These are phyloP conservation scores for Paradoxurus hermaphroditus DNA, from an alignment of 2,113 vertebrate genomes.

Conservation along the genomic window DNA sequence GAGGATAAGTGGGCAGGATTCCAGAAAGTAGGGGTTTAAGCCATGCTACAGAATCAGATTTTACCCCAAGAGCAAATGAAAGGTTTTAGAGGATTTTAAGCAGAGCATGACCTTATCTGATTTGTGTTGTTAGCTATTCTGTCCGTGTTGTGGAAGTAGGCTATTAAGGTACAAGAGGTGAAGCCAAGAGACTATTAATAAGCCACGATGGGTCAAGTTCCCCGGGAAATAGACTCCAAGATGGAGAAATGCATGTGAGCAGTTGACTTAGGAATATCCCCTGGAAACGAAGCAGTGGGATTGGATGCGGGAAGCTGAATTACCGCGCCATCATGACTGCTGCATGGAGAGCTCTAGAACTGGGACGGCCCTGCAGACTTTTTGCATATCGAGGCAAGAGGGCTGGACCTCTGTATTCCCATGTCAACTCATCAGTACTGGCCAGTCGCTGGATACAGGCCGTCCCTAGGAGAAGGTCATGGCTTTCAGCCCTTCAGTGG, in stretches of 20 bases:
- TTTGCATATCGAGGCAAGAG: not conserved
- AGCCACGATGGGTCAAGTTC: not conserved
- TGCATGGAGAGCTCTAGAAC: not conserved
- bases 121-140: not conserved
- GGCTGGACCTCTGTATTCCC: not conserved
- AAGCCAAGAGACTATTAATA: not conserved
- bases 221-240: not conserved
- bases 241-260: not conserved
- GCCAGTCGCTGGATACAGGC: not conserved
- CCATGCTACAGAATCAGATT: not conserved
- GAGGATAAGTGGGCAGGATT: too few species aligned
- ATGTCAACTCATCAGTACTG: too few species aligned
- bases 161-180: not conserved
- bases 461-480: not conserved
- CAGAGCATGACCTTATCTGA: not conserved
- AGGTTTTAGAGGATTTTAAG: not conserved
- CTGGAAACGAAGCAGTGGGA: not conserved
- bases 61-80: not conserved
- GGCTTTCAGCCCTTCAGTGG: not conserved
- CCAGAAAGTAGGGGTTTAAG: not conserved
- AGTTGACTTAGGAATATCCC: not conserved
- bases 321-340: not conserved
- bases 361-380: not conserved
- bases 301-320: not conserved
- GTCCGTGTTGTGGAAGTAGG: not conserved